phyloP scores from a whole-genome alignment of 2,888 invertebrate genomes.

The Tipula confusa region DNA sequence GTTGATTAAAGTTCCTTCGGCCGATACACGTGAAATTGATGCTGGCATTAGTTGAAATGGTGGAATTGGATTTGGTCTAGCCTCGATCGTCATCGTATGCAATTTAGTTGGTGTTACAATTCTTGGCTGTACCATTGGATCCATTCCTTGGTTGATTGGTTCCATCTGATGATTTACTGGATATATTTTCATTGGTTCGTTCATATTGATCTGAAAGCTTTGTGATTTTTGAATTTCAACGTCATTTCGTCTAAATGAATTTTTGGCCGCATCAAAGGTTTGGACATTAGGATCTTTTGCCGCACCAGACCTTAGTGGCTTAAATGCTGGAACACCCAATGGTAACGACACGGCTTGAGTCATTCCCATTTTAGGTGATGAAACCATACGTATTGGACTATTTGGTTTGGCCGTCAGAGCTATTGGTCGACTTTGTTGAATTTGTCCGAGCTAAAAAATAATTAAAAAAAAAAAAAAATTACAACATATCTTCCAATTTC shows the following conservation, averaged over 20 bases:
- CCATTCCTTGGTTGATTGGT: background rate
- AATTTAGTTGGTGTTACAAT: background rate
- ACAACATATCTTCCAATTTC: background rate
- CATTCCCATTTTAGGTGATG: conserved; percentile 39
- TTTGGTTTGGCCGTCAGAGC: conserved; percentile 39
- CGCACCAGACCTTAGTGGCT: conserved; percentile 59
- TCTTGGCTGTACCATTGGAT: background rate
- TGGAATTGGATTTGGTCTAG: conserved; percentile 45
- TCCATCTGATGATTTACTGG: background rate
- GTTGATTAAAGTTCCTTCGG: conserved; percentile 40
- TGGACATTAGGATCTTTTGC: background rate
- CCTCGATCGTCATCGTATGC: background rate
- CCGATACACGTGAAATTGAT: conserved; percentile 56
- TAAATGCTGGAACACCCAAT: conserved; percentile 71
- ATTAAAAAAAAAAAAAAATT: background rate
- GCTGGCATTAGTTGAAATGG: conserved; percentile 54
- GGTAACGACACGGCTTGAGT: conserved; percentile 56
- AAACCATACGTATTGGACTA: conserved; percentile 36
- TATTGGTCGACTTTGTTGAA: conserved; percentile 45
- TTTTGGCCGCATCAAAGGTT: conserved; percentile 3
- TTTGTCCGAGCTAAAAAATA: conserved; percentile 38
- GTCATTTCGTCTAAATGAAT: background rate
- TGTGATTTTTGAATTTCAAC: background rate
- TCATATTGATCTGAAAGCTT: background rate
- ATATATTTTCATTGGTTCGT: background rate